A percentile compares a stretch with the other conserved stretches of the same genome.
phyloP scores from a whole-genome alignment of 2,888 invertebrate species.

The Chesias legatella region DNA sequence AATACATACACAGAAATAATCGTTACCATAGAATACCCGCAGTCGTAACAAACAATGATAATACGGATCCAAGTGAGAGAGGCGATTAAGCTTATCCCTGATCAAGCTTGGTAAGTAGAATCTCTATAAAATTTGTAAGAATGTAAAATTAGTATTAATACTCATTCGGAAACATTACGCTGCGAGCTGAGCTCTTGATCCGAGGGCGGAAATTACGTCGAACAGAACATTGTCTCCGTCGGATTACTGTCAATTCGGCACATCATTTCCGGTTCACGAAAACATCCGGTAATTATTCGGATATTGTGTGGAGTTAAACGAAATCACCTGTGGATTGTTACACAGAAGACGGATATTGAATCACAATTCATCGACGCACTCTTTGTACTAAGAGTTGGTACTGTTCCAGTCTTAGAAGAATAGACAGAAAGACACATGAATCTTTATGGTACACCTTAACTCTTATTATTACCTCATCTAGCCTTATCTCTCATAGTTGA shows the following conservation, averaged over 20 bases:
- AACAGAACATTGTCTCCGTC: slow-evolving; percentile 62
- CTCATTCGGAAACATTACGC: slow-evolving; percentile 31
- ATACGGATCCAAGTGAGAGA: no score
- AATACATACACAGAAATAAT: no score
- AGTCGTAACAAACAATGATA: no score
- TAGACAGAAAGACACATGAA: no score
- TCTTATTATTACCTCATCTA: no score
- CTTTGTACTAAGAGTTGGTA: background rate
- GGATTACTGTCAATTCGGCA: slow-evolving; percentile 67
- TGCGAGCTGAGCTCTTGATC: slow-evolving; percentile 39
- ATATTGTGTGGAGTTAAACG: slow-evolving; percentile 58
- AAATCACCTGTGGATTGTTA: slow-evolving; percentile 45
- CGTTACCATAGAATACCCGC: no score
- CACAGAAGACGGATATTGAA: slow-evolving; percentile 15
- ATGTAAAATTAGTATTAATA: slow-evolving; percentile 29
- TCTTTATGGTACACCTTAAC: no score
- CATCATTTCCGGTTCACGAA: slow-evolving; percentile 67
- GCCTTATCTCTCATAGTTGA: no score
- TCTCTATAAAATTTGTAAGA: slow-evolving; percentile 18
- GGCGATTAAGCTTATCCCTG: background rate
- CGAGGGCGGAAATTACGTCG: slow-evolving; percentile 64
- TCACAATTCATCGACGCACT: background rate
- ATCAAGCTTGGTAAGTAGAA: background rate
- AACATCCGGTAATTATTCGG: slow-evolving; percentile 69
- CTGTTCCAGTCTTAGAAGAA: no score